Conservation (phyloP, 2,113 vertebrate genomes). For the Craseonycteris thonglongyai region DNA sequence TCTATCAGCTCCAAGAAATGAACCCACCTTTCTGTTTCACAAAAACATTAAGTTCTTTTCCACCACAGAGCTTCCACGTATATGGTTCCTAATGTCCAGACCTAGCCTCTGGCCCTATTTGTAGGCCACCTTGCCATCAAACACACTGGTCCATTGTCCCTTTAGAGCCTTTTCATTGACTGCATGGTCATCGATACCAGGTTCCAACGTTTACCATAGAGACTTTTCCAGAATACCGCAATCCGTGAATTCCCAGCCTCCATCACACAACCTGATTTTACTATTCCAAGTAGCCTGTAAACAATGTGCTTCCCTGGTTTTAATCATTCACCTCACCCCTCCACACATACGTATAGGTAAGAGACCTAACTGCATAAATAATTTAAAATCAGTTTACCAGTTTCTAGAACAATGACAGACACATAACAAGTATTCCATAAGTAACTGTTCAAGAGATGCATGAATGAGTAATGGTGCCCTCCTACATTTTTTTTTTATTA, state of each 20-base stretch:
- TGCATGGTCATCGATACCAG: fast-evolving
- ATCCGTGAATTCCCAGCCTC: not conserved
- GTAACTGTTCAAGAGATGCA: not conserved
- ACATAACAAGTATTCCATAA: not conserved
- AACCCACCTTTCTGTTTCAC: not conserved
- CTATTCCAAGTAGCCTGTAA: not conserved
- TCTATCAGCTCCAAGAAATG: not conserved
- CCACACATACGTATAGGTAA: not conserved
- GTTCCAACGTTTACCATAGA: not conserved
- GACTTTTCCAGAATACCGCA: not conserved
- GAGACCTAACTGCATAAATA: not conserved
- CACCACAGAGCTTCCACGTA: not conserved
- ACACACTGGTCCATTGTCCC: not conserved
- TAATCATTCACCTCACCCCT: not conserved
- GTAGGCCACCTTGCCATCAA: not conserved
- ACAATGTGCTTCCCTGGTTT: not conserved
- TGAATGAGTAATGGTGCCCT: not conserved
- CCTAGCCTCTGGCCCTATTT: not conserved
- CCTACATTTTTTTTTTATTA: not conserved
- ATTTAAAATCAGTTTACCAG: not conserved
- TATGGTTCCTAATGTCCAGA: not conserved
- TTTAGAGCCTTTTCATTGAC: not conserved
- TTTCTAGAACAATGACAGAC: not conserved
- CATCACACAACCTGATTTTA: no score
- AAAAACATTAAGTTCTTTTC: not conserved